Evolutionary conservation across 2,113 vertebrate species (phyloP).

Genomic region (Leiothrix lutea): DNA sequence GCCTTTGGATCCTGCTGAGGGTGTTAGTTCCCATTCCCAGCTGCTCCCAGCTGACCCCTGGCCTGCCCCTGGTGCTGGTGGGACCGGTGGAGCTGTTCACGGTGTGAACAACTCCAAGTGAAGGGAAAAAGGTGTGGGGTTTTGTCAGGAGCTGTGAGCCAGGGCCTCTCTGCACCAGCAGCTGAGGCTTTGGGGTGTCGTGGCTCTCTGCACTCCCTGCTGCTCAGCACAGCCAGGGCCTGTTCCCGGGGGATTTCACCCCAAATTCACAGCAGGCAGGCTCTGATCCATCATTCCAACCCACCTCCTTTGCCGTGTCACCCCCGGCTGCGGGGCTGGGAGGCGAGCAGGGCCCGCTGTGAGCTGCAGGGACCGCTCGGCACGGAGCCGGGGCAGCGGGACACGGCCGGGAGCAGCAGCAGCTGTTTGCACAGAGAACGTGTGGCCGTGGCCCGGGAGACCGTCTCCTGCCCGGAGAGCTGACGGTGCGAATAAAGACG

Average conservation of each 20-base stretch:
- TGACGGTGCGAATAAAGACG: not conserved
- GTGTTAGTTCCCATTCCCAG: not conserved
- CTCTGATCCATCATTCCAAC: fast-evolving
- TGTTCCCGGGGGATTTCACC: not conserved
- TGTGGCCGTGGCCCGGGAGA: not conserved
- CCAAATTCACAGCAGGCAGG: not conserved
- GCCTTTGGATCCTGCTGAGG: not conserved
- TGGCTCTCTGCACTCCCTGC: not conserved
- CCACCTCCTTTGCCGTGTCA: fast-evolving
- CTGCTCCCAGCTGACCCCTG: not conserved
- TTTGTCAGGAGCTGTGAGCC: not conserved
- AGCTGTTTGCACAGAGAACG: not conserved
- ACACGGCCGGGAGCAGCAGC: not conserved
- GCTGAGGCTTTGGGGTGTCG: fast-evolving
- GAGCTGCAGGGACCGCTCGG: not conserved
- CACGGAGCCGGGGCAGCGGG: not conserved
- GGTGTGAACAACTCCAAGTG: not conserved
- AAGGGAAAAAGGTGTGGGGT: not conserved
- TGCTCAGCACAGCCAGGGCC: not conserved
- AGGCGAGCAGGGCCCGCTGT: fast-evolving
- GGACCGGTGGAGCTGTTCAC: fast-evolving
- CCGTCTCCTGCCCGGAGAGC: not conserved
- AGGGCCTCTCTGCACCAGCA: not conserved
- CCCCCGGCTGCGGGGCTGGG: fast-evolving
- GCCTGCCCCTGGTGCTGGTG: not conserved